Base-by-base conservation (phyloP, 2,888 invertebrate species). In the Conus canariensis region DNA sequence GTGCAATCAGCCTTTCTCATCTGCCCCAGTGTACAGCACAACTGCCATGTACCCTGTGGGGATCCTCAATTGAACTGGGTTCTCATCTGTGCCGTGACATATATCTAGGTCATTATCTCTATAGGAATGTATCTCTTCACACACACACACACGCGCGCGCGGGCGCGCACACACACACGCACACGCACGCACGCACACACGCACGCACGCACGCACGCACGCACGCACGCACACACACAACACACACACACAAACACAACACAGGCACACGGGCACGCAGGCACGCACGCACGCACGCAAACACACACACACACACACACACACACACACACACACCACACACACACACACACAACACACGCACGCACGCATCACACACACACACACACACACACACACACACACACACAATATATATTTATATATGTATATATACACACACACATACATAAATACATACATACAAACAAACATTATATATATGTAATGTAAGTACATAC, bases 281-380 rank as follows among this genome's bases (percentile, higher is more conserved):
- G 30, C 30, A 30, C 4, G 30, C 77, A 25, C 25, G 14, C 30
- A 8, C 45, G 19, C 80, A 6, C 30, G 19, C 80, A 30, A 19
- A 30, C 45, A 80, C 80, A 45, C 45, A 30, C 80, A 80, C 80
- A 80, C 80, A 45, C 45, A 80, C 45, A 30, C 80, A 80, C 80
- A 30, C 77, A 30, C 30, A 30, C 77, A 30, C 77, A 30, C 30
- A 30, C 77, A 30, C 30, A 30, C 77, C 30, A 12, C 30, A 12
- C 10, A 12, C 12, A 12, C 12, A 30, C 77, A 30, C 25, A 30
- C 77, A 77, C 25, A 77, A 30, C 77, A 30, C 10, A 1, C 77
- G 1, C 30, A 30, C 25, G 2, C 14, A 77, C 77, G 6, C 10
- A 77, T 30, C 9, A 77, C 77, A 30, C 30, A 77, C 77, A 30